Conservation (phyloP, 2,888 invertebrate genomes). For the Dryobotodes eremita region DNA sequence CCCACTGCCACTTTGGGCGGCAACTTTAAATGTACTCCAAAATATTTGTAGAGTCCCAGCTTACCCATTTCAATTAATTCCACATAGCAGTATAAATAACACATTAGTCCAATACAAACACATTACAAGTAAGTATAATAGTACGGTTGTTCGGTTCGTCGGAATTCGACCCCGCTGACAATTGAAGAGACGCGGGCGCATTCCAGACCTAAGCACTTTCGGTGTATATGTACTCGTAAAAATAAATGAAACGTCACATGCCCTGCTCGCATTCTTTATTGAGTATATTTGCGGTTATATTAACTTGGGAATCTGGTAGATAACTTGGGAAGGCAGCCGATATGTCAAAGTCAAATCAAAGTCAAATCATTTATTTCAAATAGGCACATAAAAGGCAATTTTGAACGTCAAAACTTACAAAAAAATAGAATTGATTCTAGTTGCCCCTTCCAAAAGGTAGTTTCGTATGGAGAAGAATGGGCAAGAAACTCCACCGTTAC, state of each 20-base stretch:
- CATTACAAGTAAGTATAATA: not conserved
- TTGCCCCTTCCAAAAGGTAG: too few species aligned
- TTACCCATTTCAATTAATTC: constrained; percentile 10
- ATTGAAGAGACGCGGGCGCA: constrained; percentile 20
- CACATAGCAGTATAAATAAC: not conserved
- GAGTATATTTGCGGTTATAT: constrained; percentile 12
- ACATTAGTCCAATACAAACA: constrained; percentile 18
- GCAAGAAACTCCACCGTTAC: too few species aligned
- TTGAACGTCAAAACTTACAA: too few species aligned
- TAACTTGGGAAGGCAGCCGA: not conserved
- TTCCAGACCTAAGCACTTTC: constrained; percentile 24
- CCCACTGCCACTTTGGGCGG: too few species aligned
- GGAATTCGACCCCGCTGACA: constrained; percentile 42
- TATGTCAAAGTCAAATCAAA: too few species aligned
- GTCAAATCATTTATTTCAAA: too few species aligned
- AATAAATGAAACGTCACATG: constrained; percentile 27
- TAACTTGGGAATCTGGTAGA: not conserved
- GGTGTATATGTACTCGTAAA: constrained; percentile 5
- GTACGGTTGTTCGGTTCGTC: not conserved
- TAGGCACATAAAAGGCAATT: too few species aligned
- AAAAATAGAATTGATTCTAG: too few species aligned
- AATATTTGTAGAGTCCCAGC: not conserved
- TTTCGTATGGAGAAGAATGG: too few species aligned
- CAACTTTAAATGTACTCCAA: too few species aligned
- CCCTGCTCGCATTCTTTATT: constrained; percentile 14